phyloP scores from a whole-genome alignment of 2,888 invertebrate genomes.

The Metellina segmentata region DNA sequence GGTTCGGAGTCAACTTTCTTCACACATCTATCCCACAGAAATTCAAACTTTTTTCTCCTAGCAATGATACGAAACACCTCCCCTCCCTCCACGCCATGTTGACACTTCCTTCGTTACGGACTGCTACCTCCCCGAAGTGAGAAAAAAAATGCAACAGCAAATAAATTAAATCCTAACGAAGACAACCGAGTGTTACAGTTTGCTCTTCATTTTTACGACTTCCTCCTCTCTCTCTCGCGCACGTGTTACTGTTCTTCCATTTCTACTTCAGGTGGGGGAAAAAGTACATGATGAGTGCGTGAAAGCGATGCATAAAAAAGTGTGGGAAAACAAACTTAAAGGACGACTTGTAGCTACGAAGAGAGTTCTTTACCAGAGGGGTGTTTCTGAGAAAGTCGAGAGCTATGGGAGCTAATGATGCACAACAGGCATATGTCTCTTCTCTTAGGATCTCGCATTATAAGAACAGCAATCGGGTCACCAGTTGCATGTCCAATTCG shows the following conservation, averaged over 20 bases:
- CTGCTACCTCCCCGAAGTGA: slow-evolving; percentile 10
- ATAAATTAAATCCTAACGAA: slow-evolving; percentile 69
- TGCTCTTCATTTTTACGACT: slow-evolving; percentile 62
- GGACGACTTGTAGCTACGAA: slow-evolving; percentile 36
- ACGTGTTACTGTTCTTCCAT: neutral
- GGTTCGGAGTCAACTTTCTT: neutral
- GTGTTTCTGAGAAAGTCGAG: slow-evolving; percentile 31
- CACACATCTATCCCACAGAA: neutral
- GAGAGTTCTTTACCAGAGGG: slow-evolving; percentile 17
- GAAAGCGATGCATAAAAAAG: neutral
- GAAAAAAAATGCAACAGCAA: slow-evolving; percentile 46
- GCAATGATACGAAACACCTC: neutral
- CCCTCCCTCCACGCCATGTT: neutral
- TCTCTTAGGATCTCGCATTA: slow-evolving; percentile 31
- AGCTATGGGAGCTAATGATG: slow-evolving; percentile 58
- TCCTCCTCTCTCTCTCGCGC: slow-evolving; percentile 19
- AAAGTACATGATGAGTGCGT: neutral
- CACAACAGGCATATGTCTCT: slow-evolving; percentile 55
- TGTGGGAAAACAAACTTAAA: slow-evolving; percentile 1
- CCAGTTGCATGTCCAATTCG: slow-evolving; percentile 34
- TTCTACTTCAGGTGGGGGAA: slow-evolving; percentile 6
- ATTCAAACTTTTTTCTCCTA: no score
- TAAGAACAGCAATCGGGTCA: slow-evolving; percentile 53
- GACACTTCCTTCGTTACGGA: slow-evolving; percentile 47
- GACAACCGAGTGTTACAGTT: slow-evolving; percentile 55